Conservation (phyloP, 2,888 invertebrate species). For the Tachina fera region DNA sequence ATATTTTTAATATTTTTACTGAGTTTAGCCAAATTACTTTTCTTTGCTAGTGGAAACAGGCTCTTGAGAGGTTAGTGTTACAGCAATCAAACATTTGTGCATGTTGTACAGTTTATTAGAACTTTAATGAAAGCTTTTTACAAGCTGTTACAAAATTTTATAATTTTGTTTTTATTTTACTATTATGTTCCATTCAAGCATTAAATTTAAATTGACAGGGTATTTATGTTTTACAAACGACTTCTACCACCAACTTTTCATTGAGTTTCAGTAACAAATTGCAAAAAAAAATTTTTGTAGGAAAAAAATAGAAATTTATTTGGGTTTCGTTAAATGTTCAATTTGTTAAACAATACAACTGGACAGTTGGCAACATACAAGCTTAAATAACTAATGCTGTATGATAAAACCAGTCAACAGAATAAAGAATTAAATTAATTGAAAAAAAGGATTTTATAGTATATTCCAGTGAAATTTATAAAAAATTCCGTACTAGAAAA, state of each 20-base stretch:
- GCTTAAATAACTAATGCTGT: slow-evolving; percentile 34
- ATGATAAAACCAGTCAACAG: slow-evolving; percentile 48
- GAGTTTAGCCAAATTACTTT: neutral
- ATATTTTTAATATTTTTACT: neutral
- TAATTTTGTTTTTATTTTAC: slow-evolving; percentile 11
- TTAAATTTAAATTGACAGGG: slow-evolving; percentile 60
- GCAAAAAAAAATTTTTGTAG: neutral
- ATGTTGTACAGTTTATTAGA: slow-evolving; percentile 36
- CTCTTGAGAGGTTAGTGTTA: slow-evolving; percentile 16
- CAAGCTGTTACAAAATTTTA: neutral
- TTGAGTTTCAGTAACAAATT: slow-evolving; percentile 50
- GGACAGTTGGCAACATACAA: slow-evolving; percentile 11
- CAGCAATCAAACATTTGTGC: slow-evolving; percentile 11
- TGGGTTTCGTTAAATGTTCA: slow-evolving; percentile 27
- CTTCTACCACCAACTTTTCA: slow-evolving; percentile 59
- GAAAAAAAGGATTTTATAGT: slow-evolving; percentile 20
- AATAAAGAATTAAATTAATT: slow-evolving; percentile 8
- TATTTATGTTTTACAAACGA: slow-evolving; percentile 67
- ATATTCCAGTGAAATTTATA: neutral
- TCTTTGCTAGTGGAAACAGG: neutral
- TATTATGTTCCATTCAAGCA: slow-evolving; percentile 20
- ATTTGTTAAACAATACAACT: slow-evolving; percentile 41
- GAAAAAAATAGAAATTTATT: slow-evolving; percentile 20
- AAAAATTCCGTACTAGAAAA: neutral
- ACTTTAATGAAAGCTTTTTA: slow-evolving; percentile 25